A percentile compares a stretch with the other conserved stretches of the same genome.
Evolutionary conservation across 2,888 invertebrate species (phyloP).

Genomic region (Galeopsomyia nigrocyanea): DNA sequence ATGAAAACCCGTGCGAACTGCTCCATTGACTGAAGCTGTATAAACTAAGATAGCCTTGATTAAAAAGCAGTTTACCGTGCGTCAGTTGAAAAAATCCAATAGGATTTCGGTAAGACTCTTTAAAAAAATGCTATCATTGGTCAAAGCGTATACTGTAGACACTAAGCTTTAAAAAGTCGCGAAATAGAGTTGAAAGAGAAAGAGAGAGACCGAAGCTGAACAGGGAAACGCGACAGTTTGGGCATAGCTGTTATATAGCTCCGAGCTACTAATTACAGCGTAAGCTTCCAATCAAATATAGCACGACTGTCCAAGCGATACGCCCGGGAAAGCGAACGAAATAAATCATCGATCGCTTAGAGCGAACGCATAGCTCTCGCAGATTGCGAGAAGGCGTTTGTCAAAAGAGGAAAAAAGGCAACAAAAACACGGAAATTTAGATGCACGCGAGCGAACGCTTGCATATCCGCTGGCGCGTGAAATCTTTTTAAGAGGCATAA

Average conservation of each 20-base stretch:
- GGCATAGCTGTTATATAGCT: constrained; percentile 8
- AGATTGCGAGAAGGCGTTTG: neutral
- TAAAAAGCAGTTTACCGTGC: too few relatives aligned
- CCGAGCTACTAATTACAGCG: constrained; percentile 30
- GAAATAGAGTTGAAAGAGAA: too few relatives aligned
- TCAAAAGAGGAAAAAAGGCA: neutral
- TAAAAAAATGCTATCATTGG: too few relatives aligned
- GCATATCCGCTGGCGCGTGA: constrained; percentile 1
- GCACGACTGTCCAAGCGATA: neutral
- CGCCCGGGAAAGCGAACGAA: neutral
- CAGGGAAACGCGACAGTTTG: too few relatives aligned
- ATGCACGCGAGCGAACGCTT: neutral
- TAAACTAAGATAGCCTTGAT: too few relatives aligned
- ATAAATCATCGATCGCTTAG: neutral
- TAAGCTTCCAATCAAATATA: constrained; percentile 32
- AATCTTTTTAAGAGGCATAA: constrained; percentile 14
- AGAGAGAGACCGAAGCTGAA: too few relatives aligned
- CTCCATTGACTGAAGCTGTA: too few relatives aligned
- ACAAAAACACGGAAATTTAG: neutral
- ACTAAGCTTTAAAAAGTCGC: too few relatives aligned
- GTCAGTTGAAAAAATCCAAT: too few relatives aligned
- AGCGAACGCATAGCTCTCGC: neutral
- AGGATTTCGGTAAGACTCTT: too few relatives aligned
- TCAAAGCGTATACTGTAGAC: too few relatives aligned
- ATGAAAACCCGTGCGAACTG: neutral